Evolutionary conservation across 2,113 vertebrate species (phyloP).

Genomic region (Epinephelus lanceolatus): DNA sequence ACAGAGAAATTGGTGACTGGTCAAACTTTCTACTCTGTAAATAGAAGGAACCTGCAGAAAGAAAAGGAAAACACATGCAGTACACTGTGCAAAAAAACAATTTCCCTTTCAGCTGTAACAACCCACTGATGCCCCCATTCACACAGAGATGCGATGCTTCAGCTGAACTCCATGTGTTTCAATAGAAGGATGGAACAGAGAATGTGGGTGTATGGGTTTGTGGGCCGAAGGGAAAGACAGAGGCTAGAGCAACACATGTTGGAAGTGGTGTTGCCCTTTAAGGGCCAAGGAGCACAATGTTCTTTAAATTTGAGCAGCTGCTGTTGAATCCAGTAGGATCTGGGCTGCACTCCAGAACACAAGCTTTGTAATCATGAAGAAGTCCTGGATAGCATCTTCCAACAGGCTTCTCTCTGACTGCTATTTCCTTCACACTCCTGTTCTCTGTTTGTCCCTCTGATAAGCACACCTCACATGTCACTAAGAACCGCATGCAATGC

Average conservation of each 20-base stretch:
- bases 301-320: conserved; percentile 72
- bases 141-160: not conserved
- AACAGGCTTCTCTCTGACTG: conserved; percentile 2
- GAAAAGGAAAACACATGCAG: not conserved
- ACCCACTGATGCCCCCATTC: not conserved
- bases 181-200: conserved; percentile 4
- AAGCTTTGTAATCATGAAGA: conserved; percentile 53
- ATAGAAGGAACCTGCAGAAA: conserved; percentile 13
- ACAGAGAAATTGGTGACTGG: conserved; percentile 24
- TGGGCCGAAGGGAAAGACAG: not conserved
- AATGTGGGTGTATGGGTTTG: conserved; percentile 8
- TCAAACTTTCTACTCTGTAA: not conserved
- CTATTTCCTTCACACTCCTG: conserved; percentile 7
- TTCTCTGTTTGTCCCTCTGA: conserved; percentile 1
- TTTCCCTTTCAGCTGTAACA: conserved; percentile 20
- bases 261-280: conserved; percentile 46
- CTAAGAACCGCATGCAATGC: not conserved
- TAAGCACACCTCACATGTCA: not conserved
- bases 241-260: conserved; percentile 11
- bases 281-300: conserved; percentile 29
- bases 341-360: conserved; percentile 40
- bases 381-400: conserved; percentile 43
- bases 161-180: not conserved
- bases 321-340: conserved; percentile 41
- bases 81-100: not conserved